Percentiles rank a stretch among this genome's conserved stretches.
These are phyloP conservation scores for Lithophane ornitopus DNA, from an alignment of 2,888 invertebrate genomes.

Conservation along the genomic window DNA sequence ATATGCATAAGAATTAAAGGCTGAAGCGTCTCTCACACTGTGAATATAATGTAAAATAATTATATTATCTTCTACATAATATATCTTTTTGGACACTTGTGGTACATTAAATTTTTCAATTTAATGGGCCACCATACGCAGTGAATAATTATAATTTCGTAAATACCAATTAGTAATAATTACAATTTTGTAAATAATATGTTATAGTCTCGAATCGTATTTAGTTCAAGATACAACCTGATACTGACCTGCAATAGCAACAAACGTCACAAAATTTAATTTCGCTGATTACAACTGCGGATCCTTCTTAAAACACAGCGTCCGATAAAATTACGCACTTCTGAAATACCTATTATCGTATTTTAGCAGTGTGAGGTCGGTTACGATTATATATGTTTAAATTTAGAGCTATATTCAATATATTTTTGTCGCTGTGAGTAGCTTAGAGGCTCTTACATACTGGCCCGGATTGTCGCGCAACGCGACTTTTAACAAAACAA, in stretches of 20 bases:
- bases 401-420: not conserved
- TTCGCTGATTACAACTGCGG: too few relatives aligned
- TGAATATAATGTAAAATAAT: slow-evolving; percentile 1
- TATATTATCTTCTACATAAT: not conserved
- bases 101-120: not conserved
- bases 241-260: too few relatives aligned
- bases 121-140: not conserved
- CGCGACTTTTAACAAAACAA: too few relatives aligned
- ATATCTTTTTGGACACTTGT: too few relatives aligned
- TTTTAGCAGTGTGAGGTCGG: not conserved
- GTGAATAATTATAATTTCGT: not conserved
- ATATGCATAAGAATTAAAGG: slow-evolving; percentile 49
- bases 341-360: not conserved
- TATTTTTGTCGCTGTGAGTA: not conserved
- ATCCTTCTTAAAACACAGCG: not conserved
- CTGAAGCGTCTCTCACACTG: slow-evolving; percentile 6
- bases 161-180: too few relatives aligned
- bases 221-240: too few relatives aligned
- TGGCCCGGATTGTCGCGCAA: too few relatives aligned
- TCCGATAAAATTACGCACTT: not conserved
- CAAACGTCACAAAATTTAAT: too few relatives aligned
- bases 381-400: not conserved
- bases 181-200: too few relatives aligned
- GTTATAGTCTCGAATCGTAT: too few relatives aligned
- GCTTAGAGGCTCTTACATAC: too few relatives aligned